Evolutionary conservation across 2,797 vertebrate genomes (phyloP), one percentile per base, ranked within the genome.

Genomic region (Lepilemur ruficaudatus): DNA sequence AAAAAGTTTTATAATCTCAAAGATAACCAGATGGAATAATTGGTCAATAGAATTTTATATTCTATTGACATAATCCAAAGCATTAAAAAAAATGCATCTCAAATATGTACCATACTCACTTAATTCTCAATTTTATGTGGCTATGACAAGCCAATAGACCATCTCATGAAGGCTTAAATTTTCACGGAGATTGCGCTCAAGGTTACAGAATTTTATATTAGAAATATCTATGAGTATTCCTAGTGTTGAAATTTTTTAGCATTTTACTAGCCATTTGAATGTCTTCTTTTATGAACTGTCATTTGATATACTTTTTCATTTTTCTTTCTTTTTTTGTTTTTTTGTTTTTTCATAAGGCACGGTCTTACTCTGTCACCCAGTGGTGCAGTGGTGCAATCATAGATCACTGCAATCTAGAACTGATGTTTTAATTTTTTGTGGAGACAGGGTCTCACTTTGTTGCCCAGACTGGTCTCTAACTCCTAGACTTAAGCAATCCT

Each of bases 111-210:
- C 17, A 86, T 3, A n/a, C 6, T 28, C 67, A 85, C 32, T 93
- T 61, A 61, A 28, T 59, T 72, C 30, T 75, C 43, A 70, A 70
- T 87, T 90, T 86, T 76, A 48, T 35, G 38, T 86, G 80, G 32
- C 52, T 81, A 2, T 67, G 17, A 73, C 75, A 90, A 93, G 28
- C 9, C 69, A 90, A 28, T 7, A 22, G 35, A 72, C 81, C 46
- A 87, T 70, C 35, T 94, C 69, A 82, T 41, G 35, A 93, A 93
- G 46, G 28, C 59, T 90, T 90, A 86, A 69, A 41, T 90, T 93
- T 86, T 86, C 48, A 85, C 43, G 67, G 23, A 92, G 69, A 43
- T 38, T 90, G 25, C 22, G 30, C 8, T 86, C 35, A 76, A 2
- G 25, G 59, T 75, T 63, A 69, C 20, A 82, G 59, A 82, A 63